These are phyloP conservation scores for Mamestra configurata DNA, from an alignment of 1,140 invertebrate species.

Conservation along the genomic window DNA sequence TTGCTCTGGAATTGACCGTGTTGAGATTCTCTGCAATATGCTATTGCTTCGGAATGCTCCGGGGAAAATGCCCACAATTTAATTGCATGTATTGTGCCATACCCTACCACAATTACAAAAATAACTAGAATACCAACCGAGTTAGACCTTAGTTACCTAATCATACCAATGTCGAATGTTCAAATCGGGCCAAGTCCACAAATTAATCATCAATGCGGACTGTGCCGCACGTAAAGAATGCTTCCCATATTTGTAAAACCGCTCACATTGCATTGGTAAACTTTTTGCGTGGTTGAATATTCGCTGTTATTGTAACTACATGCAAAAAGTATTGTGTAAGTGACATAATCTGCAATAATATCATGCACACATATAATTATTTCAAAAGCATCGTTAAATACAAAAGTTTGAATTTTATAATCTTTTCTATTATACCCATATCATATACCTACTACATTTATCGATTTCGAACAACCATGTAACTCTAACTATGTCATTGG, in stretches of 20 bases:
- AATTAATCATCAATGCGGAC: neutral
- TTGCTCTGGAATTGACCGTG: neutral
- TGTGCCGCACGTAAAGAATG: neutral
- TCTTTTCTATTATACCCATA: neutral
- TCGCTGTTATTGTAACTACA: constrained; percentile 1
- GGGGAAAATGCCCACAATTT: neutral
- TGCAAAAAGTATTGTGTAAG: constrained; percentile 15
- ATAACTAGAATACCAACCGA: neutral
- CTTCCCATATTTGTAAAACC: neutral
- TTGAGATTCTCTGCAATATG: neutral
- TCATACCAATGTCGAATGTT: neutral
- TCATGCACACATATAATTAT: constrained; percentile 4
- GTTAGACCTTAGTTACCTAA: constrained; percentile 1
- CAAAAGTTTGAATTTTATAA: constrained; percentile 1
- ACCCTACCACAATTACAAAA: neutral
- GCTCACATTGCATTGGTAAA: neutral
- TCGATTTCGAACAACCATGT: neutral
- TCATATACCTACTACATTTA: neutral
- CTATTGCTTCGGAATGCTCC: neutral
- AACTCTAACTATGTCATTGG: constrained; percentile 24
- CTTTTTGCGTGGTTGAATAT: constrained; percentile 7
- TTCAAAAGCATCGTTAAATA: constrained; percentile 4
- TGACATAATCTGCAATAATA: constrained; percentile 17
- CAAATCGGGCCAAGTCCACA: neutral
- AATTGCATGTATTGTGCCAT: neutral